Conservation (phyloP, 2,797 vertebrate species). For the Anableps anableps region DNA sequence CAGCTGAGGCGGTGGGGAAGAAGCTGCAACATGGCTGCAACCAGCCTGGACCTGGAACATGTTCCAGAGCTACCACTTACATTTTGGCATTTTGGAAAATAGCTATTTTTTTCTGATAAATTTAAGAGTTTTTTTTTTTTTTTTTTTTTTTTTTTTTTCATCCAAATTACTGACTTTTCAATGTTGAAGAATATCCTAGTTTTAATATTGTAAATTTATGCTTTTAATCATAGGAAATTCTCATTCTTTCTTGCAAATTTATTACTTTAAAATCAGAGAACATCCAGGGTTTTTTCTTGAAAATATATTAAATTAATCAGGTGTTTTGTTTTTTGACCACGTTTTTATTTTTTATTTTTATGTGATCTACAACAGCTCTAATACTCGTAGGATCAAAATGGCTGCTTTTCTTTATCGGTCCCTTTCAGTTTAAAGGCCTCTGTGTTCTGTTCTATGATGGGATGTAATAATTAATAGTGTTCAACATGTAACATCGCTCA, state of each 20-base stretch:
- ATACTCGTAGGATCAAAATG: constrained; percentile 20
- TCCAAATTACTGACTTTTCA: background rate
- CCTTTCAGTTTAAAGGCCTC: constrained; percentile 26
- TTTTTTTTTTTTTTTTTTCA: background rate
- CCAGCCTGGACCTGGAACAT: background rate
- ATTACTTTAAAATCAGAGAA: background rate
- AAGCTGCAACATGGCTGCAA: background rate
- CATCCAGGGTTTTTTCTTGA: background rate
- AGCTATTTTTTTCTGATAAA: too few relatives aligned
- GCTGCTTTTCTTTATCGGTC: constrained; percentile 35
- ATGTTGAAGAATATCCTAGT: background rate
- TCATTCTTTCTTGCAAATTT: background rate
- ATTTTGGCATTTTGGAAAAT: background rate
- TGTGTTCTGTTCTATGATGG: constrained; percentile 21
- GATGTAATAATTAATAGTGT: constrained; percentile 26
- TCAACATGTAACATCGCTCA: constrained; percentile 30
- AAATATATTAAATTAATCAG: background rate
- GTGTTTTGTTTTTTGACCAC: too few relatives aligned
- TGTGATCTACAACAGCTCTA: background rate
- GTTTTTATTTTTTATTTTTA: background rate
- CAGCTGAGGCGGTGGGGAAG: background rate
- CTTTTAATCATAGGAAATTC: background rate
- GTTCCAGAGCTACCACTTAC: too few relatives aligned
- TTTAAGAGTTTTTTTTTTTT: too few relatives aligned
- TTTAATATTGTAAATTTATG: background rate